These are phyloP conservation scores for Escarpia spicata DNA, from an alignment of 2,888 invertebrate species.

Conservation along the genomic window DNA sequence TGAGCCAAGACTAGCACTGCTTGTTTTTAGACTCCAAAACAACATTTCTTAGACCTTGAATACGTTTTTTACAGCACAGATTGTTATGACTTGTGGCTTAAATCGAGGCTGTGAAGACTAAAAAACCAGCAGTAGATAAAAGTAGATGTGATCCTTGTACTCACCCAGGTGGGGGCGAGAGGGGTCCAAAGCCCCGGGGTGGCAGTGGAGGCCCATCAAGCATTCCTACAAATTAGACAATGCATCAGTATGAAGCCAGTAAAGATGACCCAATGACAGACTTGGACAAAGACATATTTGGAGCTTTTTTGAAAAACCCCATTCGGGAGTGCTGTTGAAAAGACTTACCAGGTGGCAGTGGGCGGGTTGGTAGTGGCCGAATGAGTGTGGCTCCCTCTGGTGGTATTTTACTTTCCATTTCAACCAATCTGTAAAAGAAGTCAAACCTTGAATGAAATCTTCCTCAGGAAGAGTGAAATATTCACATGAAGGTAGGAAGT, in stretches of 20 bases:
- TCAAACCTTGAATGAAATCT: not conserved
- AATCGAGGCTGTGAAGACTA: not conserved
- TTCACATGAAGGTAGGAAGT: not conserved
- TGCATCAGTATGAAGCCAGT: not conserved
- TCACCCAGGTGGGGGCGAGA: not conserved
- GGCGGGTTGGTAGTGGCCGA: not conserved
- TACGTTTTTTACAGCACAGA: no score
- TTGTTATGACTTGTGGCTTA: no score
- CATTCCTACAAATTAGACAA: not conserved
- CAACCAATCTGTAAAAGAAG: not conserved
- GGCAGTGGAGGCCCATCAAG: not conserved
- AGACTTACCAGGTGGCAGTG: not conserved
- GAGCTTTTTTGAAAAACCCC: not conserved
- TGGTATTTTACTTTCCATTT: conserved; percentile 7
- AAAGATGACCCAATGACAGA: not conserved
- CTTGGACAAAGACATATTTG: not conserved
- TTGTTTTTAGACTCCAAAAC: no score
- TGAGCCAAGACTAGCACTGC: no score
- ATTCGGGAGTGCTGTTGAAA: not conserved
- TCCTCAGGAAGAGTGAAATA: not conserved
- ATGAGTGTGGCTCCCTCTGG: conserved; percentile 10
- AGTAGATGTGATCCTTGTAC: not conserved
- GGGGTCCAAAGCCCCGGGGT: conserved; percentile 10
- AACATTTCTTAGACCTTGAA: no score
- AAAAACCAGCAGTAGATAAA: not conserved